phyloP scores from a whole-genome alignment of 2,888 invertebrate genomes.

The Meloe dianella region DNA sequence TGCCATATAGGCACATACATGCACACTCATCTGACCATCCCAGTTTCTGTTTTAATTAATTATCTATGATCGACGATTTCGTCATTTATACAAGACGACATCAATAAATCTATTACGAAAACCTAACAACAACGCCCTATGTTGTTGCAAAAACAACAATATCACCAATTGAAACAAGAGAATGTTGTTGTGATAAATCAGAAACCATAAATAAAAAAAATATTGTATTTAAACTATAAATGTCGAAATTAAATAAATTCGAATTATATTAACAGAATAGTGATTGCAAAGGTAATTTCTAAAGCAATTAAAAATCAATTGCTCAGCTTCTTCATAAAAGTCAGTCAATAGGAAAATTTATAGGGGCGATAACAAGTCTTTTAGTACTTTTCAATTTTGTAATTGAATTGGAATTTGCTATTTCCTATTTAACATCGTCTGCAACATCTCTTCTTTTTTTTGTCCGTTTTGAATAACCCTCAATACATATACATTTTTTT shows the following conservation, averaged over 20 bases:
- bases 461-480: no score
- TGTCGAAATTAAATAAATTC: neutral
- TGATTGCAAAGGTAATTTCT: slow-evolving; percentile 7
- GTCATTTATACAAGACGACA: neutral
- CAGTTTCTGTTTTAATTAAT: slow-evolving; percentile 2
- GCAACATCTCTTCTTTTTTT: neutral
- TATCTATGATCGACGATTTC: neutral
- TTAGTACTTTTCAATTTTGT: neutral
- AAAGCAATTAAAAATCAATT: slow-evolving; percentile 12
- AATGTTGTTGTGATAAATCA: neutral
- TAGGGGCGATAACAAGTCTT: neutral
- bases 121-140: neutral
- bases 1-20: neutral
- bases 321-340: slow-evolving; percentile 6
- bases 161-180: neutral
- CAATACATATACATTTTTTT: neutral
- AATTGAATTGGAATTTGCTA: neutral
- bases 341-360: neutral
- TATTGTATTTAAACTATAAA: neutral
- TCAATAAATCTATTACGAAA: neutral
- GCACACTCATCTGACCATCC: neutral
- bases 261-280: neutral
- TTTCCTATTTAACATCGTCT: neutral
- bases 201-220: neutral
- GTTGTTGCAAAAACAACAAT: neutral